Evolutionary conservation across 2,113 vertebrate genomes (phyloP).

Genomic region (Neogobius melanostomus): DNA sequence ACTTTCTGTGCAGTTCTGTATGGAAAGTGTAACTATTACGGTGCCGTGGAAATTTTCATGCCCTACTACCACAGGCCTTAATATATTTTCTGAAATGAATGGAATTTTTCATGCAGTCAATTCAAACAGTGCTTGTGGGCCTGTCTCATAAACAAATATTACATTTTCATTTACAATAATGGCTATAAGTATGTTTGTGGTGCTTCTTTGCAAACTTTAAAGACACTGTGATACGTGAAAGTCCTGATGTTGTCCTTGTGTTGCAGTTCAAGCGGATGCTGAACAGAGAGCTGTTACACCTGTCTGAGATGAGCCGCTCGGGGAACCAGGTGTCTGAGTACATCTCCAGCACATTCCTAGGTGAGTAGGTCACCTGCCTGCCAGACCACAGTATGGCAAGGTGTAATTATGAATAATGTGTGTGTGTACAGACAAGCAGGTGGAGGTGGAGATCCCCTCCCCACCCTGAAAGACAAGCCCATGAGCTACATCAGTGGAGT

Average conservation of each 20-base stretch:
- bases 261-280: conserved; percentile 90
- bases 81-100: too few species aligned
- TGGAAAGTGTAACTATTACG: too few species aligned
- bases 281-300: conserved; percentile 86
- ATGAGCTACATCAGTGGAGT: conserved; percentile 76
- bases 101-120: too few species aligned
- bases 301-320: conserved; percentile 80
- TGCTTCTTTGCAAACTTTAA: background rate
- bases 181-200: background rate
- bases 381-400: background rate
- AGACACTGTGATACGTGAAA: background rate
- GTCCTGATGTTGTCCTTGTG: background rate
- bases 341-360: conserved; percentile 88
- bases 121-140: too few species aligned
- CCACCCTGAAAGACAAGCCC: conserved; percentile 71
- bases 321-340: conserved; percentile 83
- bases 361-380: conserved; percentile 65
- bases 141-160: too few species aligned
- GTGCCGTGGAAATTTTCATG: too few species aligned
- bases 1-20: too few species aligned
- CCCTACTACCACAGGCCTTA: too few species aligned
- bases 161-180: too few species aligned
- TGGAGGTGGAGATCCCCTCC: conserved; percentile 71
- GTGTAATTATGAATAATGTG: background rate
- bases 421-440: conserved; percentile 67